Evolutionary conservation across 2,113 vertebrate species (phyloP).

Genomic region (Campylomormyrus tamandua): DNA sequence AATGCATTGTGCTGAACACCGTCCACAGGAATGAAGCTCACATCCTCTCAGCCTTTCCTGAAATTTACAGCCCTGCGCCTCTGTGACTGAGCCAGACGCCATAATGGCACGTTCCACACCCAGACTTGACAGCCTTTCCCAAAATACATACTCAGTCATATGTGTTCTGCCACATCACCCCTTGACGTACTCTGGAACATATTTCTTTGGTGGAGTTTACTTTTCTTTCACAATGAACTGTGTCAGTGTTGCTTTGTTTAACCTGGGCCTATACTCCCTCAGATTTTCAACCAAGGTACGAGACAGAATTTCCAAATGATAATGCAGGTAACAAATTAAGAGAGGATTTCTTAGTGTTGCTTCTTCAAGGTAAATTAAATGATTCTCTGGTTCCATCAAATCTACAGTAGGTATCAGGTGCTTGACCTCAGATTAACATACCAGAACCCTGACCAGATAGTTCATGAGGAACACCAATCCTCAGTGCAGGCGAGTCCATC

Average conservation of each 20-base stretch:
- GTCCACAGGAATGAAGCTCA: constrained; percentile 6
- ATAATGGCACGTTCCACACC: background rate
- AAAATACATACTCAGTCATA: background rate
- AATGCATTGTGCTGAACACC: background rate
- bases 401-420: background rate
- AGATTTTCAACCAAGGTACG: background rate
- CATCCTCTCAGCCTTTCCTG: background rate
- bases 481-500: background rate
- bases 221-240: background rate
- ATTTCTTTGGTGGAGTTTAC: background rate
- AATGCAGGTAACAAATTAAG: background rate
- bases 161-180: background rate
- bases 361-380: background rate
- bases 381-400: background rate
- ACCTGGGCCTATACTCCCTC: background rate
- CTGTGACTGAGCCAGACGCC: background rate
- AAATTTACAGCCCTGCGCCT: background rate
- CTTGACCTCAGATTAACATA: background rate
- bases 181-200: background rate
- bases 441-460: background rate
- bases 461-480: background rate
- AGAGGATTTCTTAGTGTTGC: background rate
- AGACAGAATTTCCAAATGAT: background rate
- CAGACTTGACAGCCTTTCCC: background rate
- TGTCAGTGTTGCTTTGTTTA: background rate